These are phyloP conservation scores for Enteromius mattozi DNA, from an alignment of 2,797 vertebrate genomes.

Conservation along the genomic window DNA sequence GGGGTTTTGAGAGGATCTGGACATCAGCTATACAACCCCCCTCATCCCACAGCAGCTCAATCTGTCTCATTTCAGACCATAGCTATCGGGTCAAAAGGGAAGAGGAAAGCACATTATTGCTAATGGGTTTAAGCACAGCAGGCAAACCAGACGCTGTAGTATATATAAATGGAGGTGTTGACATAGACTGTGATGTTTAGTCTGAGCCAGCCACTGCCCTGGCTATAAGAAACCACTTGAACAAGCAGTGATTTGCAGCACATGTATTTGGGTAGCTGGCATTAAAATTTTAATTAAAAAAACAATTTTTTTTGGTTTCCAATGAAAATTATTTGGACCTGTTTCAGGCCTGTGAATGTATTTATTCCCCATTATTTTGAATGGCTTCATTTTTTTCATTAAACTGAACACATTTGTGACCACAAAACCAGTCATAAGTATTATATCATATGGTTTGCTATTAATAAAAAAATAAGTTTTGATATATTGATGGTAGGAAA, in stretches of 20 bases:
- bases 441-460: too few species aligned
- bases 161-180: constrained; percentile 32
- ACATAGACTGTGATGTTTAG: constrained; percentile 26
- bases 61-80: neutral
- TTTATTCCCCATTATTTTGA: neutral
- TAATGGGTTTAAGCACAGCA: constrained; percentile 32
- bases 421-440: too few species aligned
- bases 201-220: neutral
- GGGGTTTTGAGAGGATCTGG: constrained; percentile 14
- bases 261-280: neutral
- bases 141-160: constrained; percentile 1
- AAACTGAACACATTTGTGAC: neutral
- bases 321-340: neutral
- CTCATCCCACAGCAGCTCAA: neutral
- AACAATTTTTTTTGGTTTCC: neutral
- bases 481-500: too few species aligned
- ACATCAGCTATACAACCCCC: neutral
- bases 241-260: neutral
- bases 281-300: too few species aligned
- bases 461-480: too few species aligned
- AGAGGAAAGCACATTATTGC: constrained; percentile 23
- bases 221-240: neutral
- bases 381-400: neutral
- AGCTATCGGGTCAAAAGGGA: constrained; percentile 20
- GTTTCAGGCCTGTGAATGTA: neutral